Evolutionary conservation across 2,888 invertebrate genomes (phyloP), one percentile per base, ranked within the genome.

Genomic region (Eupithecia tripunctaria): DNA sequence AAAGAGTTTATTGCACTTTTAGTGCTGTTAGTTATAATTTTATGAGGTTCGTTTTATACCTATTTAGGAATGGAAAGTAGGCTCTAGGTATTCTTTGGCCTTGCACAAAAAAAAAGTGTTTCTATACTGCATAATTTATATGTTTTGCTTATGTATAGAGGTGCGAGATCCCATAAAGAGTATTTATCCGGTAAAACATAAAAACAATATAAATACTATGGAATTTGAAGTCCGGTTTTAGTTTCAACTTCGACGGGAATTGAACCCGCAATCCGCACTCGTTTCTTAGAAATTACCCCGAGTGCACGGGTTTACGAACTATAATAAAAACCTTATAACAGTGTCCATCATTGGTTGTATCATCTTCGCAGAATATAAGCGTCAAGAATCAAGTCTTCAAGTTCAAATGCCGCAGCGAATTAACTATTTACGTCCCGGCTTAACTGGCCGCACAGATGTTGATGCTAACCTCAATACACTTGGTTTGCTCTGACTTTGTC

Each of bases 1-100:
- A 81, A 85, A 86, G 86, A 86, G 89, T 91, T 91, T 91, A 91
- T 88, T 88, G 89, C 89, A 86, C 89, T 89, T 83, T 85, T 83
- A 84, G 81, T 83, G 79, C 84, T 78, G 82, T 80, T 82, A 76
- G 76, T 80, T 79, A 80, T 82, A 83, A 86, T 78, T 78, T 77
- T 78, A 80, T 69, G 75, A 75, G 74, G 62, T 75, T 71, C 72
- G 72, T 1, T 18, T 43, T 4, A n/a, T 2, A 68, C 71, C 73
- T 76, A 70, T 74, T 47, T 70, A 47, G 56, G 67, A 32, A 71
- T 77, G 71, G 77, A 80, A 78, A 80, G 80, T 76, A 70, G n/a
- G n/a, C n/a, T 43, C 51, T 66, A 7, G 1, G 18, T n/a, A 63
- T 36, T n/a, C 0, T 62, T 29, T 29, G 18, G 62, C 32, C n/a